Percentiles rank a stretch among this genome's conserved stretches.
phyloP scores from a whole-genome alignment of 1,140 invertebrate species.

The Hypsibius dujardini region DNA sequence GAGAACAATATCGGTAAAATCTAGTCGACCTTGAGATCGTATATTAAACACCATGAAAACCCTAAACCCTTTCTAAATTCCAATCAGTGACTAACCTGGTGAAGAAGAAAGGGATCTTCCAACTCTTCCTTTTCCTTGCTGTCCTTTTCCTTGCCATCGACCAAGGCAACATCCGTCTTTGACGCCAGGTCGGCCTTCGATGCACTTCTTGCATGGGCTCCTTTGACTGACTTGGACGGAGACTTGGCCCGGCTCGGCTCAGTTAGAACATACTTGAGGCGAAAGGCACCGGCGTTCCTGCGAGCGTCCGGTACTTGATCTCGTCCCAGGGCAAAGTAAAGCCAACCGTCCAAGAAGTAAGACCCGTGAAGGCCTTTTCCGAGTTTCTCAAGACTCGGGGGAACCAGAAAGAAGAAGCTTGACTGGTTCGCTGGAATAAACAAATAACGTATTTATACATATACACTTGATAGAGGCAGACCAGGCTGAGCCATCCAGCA shows the following conservation, averaged over 20 bases:
- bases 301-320: constrained; percentile 2
- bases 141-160: not conserved
- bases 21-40: no score
- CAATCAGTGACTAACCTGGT: not conserved
- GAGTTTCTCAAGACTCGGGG: not conserved
- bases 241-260: not conserved
- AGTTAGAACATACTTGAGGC: not conserved
- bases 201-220: no score
- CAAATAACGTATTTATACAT: no score
- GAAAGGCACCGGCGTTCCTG: not conserved
- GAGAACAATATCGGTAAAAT: not conserved
- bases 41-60: no score
- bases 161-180: no score
- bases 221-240: no score
- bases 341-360: constrained; percentile 1
- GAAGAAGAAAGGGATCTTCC: not conserved
- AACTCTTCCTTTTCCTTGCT: not conserved
- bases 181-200: no score
- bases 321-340: not conserved
- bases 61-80: no score
- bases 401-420: not conserved
- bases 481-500: no score
- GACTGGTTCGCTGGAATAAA: not conserved
- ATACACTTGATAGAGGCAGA: no score
- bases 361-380: not conserved